A percentile compares a stretch with the other conserved stretches of the same genome.
Conservation (phyloP, 64 coral and sea anemone genomes). For the Montipora capricornis region DNA sequence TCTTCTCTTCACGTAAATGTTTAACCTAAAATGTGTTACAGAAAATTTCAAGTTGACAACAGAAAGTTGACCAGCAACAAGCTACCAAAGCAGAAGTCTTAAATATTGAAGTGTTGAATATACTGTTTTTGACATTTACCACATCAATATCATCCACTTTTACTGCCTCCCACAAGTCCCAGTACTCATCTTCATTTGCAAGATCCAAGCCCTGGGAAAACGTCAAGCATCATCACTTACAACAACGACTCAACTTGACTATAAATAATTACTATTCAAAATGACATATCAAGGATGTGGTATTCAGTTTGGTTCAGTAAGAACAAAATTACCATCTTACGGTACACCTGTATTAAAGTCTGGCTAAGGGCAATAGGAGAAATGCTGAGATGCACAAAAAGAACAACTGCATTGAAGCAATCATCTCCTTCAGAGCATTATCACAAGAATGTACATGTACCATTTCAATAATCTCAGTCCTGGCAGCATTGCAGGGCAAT, state of each 20-base stretch:
- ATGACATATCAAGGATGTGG: too few species aligned
- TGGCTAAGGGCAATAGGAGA: too few species aligned
- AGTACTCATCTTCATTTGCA: constrained; percentile 91
- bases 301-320: too few species aligned
- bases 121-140: constrained; percentile 32
- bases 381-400: too few species aligned
- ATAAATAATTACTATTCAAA: too few species aligned
- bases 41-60: not conserved
- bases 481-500: too few species aligned
- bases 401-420: too few species aligned
- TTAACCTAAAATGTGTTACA: constrained; percentile 55
- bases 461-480: too few species aligned
- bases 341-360: too few species aligned
- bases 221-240: not conserved
- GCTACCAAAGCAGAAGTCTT: not conserved
- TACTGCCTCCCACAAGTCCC: constrained; percentile 94
- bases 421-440: too few species aligned
- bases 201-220: constrained; percentile 63
- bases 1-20: constrained; percentile 75
- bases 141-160: constrained; percentile 85
- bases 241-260: not conserved
- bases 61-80: not conserved
- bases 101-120: not conserved
- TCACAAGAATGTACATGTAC: too few species aligned
- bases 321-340: too few species aligned